Evolutionary conservation across 2,113 vertebrate genomes (phyloP).

Genomic region (Pipra filicauda): DNA sequence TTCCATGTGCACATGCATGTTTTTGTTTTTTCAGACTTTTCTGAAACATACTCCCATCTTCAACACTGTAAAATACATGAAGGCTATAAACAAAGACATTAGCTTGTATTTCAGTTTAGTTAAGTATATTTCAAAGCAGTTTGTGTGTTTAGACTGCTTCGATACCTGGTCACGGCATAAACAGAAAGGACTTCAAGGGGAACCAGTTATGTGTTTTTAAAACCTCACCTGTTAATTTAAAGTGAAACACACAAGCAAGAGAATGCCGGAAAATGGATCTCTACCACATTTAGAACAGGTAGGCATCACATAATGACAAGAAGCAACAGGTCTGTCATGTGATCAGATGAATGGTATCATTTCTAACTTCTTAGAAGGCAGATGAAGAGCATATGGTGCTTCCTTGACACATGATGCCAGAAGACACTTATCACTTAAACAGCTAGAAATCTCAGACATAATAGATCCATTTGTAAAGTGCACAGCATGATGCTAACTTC

Average conservation of each 20-base stretch:
- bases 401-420: conserved; percentile 33
- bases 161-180: conserved; percentile 30
- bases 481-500: neutral
- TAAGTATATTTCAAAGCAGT: conserved; percentile 4
- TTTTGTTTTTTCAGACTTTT: conserved; percentile 36
- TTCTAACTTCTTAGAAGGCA: conserved; percentile 59
- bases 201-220: conserved; percentile 2
- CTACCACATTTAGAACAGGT: neutral
- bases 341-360: conserved; percentile 48
- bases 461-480: conserved; percentile 46
- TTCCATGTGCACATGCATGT: neutral
- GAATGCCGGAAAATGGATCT: neutral
- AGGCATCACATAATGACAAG: conserved; percentile 4
- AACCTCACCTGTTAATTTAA: neutral
- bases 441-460: conserved; percentile 23
- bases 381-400: conserved; percentile 16
- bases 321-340: conserved; percentile 42
- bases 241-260: neutral
- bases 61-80: neutral
- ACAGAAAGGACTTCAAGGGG: conserved; percentile 15
- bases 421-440: conserved; percentile 39
- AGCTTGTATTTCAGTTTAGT: neutral
- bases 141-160: conserved; percentile 31
- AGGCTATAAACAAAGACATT: neutral
- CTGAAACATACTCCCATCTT: neutral